Evolutionary conservation across 1,140 invertebrate species (phyloP).

Genomic region (Aradophagus sp.): DNA sequence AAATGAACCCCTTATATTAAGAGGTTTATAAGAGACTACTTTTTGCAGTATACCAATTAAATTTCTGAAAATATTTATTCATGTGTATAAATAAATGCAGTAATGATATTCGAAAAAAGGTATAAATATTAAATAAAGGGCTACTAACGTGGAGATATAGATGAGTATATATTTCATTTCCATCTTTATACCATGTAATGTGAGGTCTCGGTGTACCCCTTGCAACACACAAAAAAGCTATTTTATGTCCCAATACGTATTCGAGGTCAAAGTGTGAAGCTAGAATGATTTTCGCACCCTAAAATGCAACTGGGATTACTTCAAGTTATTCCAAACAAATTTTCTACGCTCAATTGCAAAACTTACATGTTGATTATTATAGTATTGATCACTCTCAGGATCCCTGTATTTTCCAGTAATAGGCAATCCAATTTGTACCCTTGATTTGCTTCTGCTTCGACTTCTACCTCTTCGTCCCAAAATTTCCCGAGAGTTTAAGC

Average conservation of each 20-base stretch:
- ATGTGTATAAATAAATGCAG: too few species aligned
- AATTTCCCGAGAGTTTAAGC: constrained; percentile 65
- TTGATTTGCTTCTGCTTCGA: constrained; percentile 81
- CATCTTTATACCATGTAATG: constrained; percentile 95
- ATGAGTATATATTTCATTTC: constrained; percentile 90
- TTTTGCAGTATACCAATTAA: too few species aligned
- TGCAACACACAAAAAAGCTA: constrained; percentile 91
- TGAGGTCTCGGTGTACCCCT: constrained; percentile 88
- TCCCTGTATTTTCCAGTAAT: constrained; percentile 90
- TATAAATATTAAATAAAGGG: too few species aligned
- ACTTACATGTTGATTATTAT: constrained; percentile 90
- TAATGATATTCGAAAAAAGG: too few species aligned
- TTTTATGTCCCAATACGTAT: constrained; percentile 94
- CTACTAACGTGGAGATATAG: constrained; percentile 89
- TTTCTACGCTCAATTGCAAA: neutral
- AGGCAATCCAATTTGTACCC: constrained; percentile 87
- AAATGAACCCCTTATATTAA: too few species aligned
- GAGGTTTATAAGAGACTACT: too few species aligned
- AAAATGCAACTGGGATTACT: constrained; percentile 50
- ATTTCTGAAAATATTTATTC: too few species aligned
- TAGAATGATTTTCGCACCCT: constrained; percentile 93
- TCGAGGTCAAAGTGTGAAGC: constrained; percentile 95
- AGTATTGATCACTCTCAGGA: constrained; percentile 90
- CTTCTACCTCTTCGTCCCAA: constrained; percentile 77
- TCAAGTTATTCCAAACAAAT: constrained; percentile 1